Base-by-base conservation (phyloP, 2,113 vertebrate genomes). In the Donacobius atricapilla region DNA sequence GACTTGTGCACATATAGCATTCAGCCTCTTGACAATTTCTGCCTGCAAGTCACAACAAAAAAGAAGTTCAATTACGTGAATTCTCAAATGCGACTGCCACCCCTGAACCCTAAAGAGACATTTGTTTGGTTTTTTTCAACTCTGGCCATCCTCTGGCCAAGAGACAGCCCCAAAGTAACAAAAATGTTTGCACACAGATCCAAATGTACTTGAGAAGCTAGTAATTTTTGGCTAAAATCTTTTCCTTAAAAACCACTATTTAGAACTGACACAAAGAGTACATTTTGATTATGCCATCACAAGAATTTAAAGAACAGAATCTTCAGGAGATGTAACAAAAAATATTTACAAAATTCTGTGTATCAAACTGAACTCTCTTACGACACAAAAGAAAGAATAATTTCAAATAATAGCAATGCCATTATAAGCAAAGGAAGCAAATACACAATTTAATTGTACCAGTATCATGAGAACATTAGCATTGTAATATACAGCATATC, bases 1-100 rank as follows among this genome's bases (percentile, higher is more conserved):
- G 97, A 99, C 99, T 98, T 99, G 99, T 85, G 99, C 99, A 95
- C 99, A 99, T 98, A 99, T 99, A 96, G 99, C 99, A n/a, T 99
- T 99, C 97, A 99, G 98, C 90, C 99, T 98, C 93, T 99, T 99
- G 97, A 99, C 99, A 96, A 99, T 99, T 98, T 99, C 99, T 96
- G 99, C 99, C 99, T 99, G 98, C 70, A 98, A 98, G 92, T 96
- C 93, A 98, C 81, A 95, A 96, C 58, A 88, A 87, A n/a, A 96
- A 94, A 81, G 61, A 95, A 71, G 94, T 95, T 98, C 93, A 85
- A 88, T 96, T 94, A 71, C 10, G 68, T 71, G 92, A 79, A 96
- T 93, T 97, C 76, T 91, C 7, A 96, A 90, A 94, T 66, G 76
- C 6, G 1, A 94, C n/a, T 72, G 61, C 50, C 64, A 95, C 48